Evolutionary conservation across 2,888 invertebrate species (phyloP), one percentile per base, ranked within the genome.

Genomic region (Macrostomum cliftonense): DNA sequence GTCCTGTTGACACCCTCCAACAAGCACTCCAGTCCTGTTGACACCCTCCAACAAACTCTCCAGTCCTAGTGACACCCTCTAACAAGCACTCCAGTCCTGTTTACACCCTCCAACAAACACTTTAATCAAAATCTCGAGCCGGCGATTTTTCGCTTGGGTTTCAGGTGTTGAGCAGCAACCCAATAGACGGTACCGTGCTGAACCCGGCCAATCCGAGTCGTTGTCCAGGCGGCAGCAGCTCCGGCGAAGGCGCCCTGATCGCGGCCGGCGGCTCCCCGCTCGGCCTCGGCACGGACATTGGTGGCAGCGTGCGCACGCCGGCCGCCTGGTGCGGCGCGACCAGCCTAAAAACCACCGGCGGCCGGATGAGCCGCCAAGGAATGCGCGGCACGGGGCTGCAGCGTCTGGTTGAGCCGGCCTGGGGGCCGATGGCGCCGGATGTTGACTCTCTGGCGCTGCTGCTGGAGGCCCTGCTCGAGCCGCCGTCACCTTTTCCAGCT

Each of bases 341-440:
- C 5, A 97, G 97, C 1, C 73, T 91, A 7, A 99, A 99, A 73
- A 93, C 97, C 1, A 85, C 87, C 0, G 97, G 95, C 66, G 95
- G 97, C 0, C 73, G 83, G 19, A 77, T 95, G 0, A 95, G 95
- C 0, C 76, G 97, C 38, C 77, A 83, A 64, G 97, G 97, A 2
- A 43, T 16, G n/a, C 28, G 19, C 17, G n/a, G n/a, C n/a, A 19
- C n/a, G 7, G 17, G 21, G 19, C 17, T 13, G 7, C 19, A 43
- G 43, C 14, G 14, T 43, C 14, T 43, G 17, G 19, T 43, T 2
- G 19, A 20, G 7, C 28, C 43, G 14, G 19, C 43, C 19, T 43
- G 43, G 43, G 43, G 43, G 12, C 43, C 43, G 2, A 43, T 43
- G 43, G 43, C 16, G 4, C 20, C 21, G 17, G 17, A 43, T 43